phyloP scores from a whole-genome alignment of 2,888 invertebrate genomes.

The Epinotia ramella region DNA sequence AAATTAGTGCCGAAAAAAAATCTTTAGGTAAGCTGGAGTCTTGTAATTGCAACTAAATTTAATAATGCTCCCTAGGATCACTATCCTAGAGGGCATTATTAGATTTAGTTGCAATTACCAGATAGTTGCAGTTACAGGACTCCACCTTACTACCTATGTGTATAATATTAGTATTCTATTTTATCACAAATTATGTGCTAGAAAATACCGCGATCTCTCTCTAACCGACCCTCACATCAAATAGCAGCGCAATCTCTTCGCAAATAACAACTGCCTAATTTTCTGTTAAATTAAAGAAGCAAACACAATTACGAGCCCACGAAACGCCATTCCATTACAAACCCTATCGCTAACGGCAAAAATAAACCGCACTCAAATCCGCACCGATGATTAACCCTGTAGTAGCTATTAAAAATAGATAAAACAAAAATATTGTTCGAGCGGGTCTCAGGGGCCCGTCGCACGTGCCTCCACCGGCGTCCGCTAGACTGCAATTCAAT shows the following conservation, averaged over 20 bases:
- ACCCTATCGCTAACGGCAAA: conserved; percentile 48
- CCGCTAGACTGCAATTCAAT: conserved; percentile 75
- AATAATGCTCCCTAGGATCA: no score
- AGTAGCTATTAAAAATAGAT: conserved; percentile 81
- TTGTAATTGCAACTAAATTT: no score
- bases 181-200: background rate
- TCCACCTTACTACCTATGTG: background rate
- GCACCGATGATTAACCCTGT: conserved; percentile 74
- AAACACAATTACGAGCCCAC: conserved; percentile 39
- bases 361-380: conserved; percentile 68
- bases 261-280: conserved; percentile 43
- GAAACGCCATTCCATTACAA: conserved; percentile 35
- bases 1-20: no score
- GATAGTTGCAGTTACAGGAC: no score
- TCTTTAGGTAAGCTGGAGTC: no score
- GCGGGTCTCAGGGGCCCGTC: conserved; percentile 63
- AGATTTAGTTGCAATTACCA: no score
- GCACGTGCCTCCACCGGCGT: conserved; percentile 66
- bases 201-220: background rate
- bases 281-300: conserved; percentile 40
- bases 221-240: conserved; percentile 4
- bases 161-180: background rate
- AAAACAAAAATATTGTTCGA: conserved; percentile 75
- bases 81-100: no score
- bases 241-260: conserved; percentile 13